A percentile compares a stretch with the other conserved stretches of the same genome.
Evolutionary conservation across 2,888 invertebrate species (phyloP).

Genomic region (Phytoseiulus persimilis): DNA sequence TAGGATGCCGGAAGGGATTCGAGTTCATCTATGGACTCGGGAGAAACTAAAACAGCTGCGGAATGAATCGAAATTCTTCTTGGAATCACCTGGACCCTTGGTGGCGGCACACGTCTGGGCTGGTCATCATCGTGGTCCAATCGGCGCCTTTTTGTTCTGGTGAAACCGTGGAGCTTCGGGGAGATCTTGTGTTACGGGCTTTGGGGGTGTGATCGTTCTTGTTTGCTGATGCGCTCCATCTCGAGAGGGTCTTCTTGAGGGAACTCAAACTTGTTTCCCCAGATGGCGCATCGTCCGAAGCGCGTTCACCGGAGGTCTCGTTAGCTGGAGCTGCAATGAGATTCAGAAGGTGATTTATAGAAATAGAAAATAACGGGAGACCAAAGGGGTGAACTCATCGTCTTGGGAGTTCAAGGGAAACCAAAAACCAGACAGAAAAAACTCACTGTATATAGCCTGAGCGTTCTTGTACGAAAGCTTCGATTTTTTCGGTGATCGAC

Average conservation of each 20-base stretch:
- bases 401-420: no score
- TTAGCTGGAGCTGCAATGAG: neutral
- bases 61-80: no score
- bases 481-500: constrained; percentile 21
- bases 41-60: no score
- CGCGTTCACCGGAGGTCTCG: neutral
- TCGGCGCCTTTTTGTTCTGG: neutral
- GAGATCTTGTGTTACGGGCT: neutral
- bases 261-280: neutral
- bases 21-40: no score
- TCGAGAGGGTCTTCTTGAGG: neutral
- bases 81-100: neutral
- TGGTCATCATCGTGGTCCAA: neutral
- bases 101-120: neutral
- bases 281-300: neutral
- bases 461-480: neutral
- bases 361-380: neutral
- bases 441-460: neutral
- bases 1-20: no score
- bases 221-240: neutral
- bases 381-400: no score
- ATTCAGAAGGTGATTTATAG: neutral
- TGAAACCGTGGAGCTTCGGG: neutral
- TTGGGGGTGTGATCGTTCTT: neutral
- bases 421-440: no score